A percentile compares a stretch with the other conserved stretches of the same genome.
Conservation (phyloP, 2,113 vertebrate species). For the Xenus cinereus region DNA sequence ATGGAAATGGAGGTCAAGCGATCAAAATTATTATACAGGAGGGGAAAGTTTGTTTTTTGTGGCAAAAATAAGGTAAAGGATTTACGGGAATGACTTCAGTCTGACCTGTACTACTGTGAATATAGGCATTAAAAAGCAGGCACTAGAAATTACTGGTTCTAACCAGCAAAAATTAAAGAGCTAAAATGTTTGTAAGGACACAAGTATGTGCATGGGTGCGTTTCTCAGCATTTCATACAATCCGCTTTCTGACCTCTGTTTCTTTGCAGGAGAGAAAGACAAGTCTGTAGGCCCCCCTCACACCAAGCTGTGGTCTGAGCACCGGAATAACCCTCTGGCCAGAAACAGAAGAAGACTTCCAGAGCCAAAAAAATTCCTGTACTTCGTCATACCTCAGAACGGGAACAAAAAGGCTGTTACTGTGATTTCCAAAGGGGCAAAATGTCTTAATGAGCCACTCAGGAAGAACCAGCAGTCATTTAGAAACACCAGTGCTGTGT, state of each 20-base stretch:
- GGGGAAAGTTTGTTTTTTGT: neutral
- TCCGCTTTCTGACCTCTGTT: neutral
- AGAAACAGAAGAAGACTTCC: neutral
- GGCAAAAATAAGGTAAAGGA: neutral
- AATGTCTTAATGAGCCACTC: neutral
- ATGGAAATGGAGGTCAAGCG: conserved; percentile 21
- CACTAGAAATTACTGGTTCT: neutral
- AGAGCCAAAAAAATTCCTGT: neutral
- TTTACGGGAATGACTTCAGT: neutral
- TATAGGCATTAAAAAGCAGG: neutral
- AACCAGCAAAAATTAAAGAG: neutral
- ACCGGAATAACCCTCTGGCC: neutral
- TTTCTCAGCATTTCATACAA: neutral
- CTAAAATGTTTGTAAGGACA: neutral
- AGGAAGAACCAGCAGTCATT: neutral
- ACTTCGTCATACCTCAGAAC: neutral
- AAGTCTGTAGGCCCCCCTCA: neutral
- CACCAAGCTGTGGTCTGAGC: rapidly evolving
- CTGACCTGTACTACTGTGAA: neutral
- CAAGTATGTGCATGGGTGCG: neutral
- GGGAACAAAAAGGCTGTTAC: neutral
- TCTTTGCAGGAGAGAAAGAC: neutral
- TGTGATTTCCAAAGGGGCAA: neutral
- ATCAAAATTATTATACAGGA: conserved; percentile 1
- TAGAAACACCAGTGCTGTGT: neutral